Conservation (phyloP, 1,140 invertebrate species). For the Argopecten irradians region DNA sequence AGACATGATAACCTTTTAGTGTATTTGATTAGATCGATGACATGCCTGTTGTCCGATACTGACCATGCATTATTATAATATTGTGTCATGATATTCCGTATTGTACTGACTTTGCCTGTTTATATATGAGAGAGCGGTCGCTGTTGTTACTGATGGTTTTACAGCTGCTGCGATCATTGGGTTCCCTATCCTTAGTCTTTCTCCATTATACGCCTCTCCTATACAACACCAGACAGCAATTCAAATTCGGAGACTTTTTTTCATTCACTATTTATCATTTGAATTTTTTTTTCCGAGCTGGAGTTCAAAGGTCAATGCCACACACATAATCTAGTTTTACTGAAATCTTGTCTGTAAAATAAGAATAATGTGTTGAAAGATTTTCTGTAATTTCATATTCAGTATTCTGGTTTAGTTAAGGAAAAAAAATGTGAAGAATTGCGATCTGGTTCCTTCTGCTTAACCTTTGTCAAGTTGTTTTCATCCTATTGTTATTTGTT, state of each 20-base stretch:
- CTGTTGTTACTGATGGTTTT: background rate
- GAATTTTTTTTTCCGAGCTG: too few relatives aligned
- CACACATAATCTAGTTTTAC: too few relatives aligned
- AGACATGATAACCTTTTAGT: constrained; percentile 14
- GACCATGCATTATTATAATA: constrained; percentile 18
- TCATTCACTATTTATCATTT: background rate
- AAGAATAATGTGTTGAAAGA: background rate
- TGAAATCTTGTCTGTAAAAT: too few relatives aligned
- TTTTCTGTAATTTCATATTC: background rate
- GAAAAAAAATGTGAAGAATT: background rate
- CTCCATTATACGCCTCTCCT: background rate
- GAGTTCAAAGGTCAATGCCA: too few relatives aligned
- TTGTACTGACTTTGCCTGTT: constrained; percentile 8
- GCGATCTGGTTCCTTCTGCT: background rate
- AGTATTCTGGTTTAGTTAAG: too few relatives aligned
- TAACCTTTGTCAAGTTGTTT: background rate
- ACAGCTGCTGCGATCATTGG: background rate
- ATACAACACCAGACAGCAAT: background rate
- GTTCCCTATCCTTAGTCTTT: background rate
- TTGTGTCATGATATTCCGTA: constrained; percentile 21
- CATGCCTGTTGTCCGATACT: background rate
- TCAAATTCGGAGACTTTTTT: background rate
- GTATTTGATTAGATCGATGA: constrained; percentile 22
- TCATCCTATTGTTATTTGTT: background rate
- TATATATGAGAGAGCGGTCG: background rate